A percentile compares a stretch with the other conserved stretches of the same genome.
Conservation (phyloP, 2,888 invertebrate species). For the Drosophila nr. perissopoda region DNA sequence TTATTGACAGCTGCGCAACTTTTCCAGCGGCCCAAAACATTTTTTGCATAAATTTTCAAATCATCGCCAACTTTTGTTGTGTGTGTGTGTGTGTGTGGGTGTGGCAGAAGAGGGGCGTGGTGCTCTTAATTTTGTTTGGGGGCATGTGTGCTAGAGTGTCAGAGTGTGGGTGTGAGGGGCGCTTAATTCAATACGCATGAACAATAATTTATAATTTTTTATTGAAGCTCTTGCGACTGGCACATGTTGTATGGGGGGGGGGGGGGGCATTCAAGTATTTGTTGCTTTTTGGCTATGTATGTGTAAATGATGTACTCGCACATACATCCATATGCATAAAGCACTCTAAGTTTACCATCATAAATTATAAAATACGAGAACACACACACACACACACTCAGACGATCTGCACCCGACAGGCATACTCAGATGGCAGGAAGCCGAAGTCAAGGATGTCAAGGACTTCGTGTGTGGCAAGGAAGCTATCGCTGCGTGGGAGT, state of each 20-base stretch:
- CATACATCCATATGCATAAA: constrained; percentile 22
- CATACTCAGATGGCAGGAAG: not conserved
- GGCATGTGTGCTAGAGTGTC: not conserved
- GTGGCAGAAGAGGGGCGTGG: constrained; percentile 4
- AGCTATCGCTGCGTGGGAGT: constrained; percentile 21
- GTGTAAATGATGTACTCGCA: constrained; percentile 14
- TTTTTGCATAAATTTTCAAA: constrained; percentile 65
- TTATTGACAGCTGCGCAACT: constrained; percentile 68
- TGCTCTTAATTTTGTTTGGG: constrained; percentile 10
- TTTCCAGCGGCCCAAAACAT: constrained; percentile 39
- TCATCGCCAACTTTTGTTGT: constrained; percentile 42
- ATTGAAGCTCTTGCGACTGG: constrained; percentile 51
- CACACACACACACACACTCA: constrained; percentile 7
- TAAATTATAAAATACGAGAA: constrained; percentile 35
- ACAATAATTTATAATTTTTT: constrained; percentile 74
- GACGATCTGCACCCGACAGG: constrained; percentile 9
- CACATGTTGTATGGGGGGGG: constrained; percentile 21
- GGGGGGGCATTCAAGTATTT: not conserved
- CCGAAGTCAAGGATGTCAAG: constrained; percentile 5
- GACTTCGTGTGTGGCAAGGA: not conserved
- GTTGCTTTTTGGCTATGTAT: not conserved
- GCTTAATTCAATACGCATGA: constrained; percentile 71
- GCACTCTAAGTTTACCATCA: constrained; percentile 40
- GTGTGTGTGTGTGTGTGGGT: constrained; percentile 4
- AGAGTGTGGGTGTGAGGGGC: not conserved